These are phyloP conservation scores for Ichneumon xanthorius DNA, from an alignment of 2,888 invertebrate genomes.

Conservation along the genomic window DNA sequence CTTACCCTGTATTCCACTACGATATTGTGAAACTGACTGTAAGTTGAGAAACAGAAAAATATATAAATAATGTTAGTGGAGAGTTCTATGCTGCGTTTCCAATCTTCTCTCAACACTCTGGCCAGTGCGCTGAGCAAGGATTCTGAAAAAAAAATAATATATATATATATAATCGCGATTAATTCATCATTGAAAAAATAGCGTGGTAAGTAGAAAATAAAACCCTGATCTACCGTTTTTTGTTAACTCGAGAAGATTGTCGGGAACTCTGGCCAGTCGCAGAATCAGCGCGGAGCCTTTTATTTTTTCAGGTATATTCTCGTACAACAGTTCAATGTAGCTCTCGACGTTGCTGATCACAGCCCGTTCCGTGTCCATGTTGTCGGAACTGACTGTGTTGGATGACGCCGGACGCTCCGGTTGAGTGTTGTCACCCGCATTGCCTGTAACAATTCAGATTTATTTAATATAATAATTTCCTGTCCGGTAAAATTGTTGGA, in stretches of 20 bases:
- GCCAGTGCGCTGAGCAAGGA: slow-evolving; percentile 97
- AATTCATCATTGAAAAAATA: slow-evolving; percentile 5
- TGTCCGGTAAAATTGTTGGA: neutral
- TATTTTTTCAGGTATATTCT: slow-evolving; percentile 96
- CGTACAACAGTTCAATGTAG: slow-evolving; percentile 98
- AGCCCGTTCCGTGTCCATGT: slow-evolving; percentile 86
- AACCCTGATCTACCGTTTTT: slow-evolving; percentile 91
- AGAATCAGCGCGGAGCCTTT: slow-evolving; percentile 96
- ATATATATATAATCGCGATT: slow-evolving; percentile 48
- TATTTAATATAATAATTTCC: slow-evolving; percentile 12
- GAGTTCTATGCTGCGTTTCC: slow-evolving; percentile 97
- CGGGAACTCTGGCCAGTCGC: slow-evolving; percentile 96
- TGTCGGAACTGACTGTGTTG: slow-evolving; percentile 77
- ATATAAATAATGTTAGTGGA: slow-evolving; percentile 98
- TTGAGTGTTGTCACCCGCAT: slow-evolving; percentile 72
- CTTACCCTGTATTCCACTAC: slow-evolving; percentile 97
- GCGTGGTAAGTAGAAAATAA: neutral
- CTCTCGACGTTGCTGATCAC: slow-evolving; percentile 95
- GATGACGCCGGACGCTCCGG: slow-evolving; percentile 81
- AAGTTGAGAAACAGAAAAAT: slow-evolving; percentile 98
- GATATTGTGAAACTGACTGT: slow-evolving; percentile 97
- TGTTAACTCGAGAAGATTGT: slow-evolving; percentile 96
- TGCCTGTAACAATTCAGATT: slow-evolving; percentile 47
- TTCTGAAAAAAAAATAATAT: slow-evolving; percentile 87
- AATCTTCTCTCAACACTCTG: slow-evolving; percentile 98